Base-by-base conservation (phyloP, 2,888 invertebrate species). In the Drosophila recens region DNA sequence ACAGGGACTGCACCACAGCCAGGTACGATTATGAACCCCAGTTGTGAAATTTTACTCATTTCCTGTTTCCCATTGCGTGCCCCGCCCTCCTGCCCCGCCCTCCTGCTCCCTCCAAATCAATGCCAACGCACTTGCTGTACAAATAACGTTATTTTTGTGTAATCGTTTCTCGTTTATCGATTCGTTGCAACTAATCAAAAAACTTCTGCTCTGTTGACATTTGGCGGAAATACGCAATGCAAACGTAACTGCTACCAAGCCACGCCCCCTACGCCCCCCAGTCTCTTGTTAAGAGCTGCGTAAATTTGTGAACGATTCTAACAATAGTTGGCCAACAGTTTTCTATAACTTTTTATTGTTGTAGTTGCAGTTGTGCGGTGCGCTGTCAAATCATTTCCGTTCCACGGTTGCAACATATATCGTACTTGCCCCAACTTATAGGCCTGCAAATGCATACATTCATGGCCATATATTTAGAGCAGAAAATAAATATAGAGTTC, bases 1-100 rank as follows among this genome's bases (percentile, higher is more conserved):
- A 98, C 95, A 96, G 98, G 93, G 99, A 99, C 96, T 99, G 99
- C 96, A 99, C 99, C 91, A 99, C 98, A 91, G 99, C 99, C 95
- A 99, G 99, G 99, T 99, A 97, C 95, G 96, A 45, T 34, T 45
- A 23, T 20, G 20, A 13, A n/a, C n/a, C n/a, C n/a, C n/a, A 34
- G 11, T 49, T 59, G 46, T 73, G 66, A 33, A 87, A 84, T 88
- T 89, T 91, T 88, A 72, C 90, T 83, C 88, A 90, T 90, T 90
- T 90, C 90, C 90, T 77, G 91, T 85, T 90, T 81, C 88, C 45
- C 70, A 71, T 77, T 78, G 77, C 78, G 78, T 79, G 78, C 6
- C n/a, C n/a, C 15, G 6, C 30, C 4, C 36, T n/a, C n/a, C 23
- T 8, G 11, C n/a, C n/a, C n/a, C n/a, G n/a, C n/a, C n/a, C n/a